Base-by-base conservation (phyloP, 2,797 vertebrate genomes). In the Microtus obscurus region DNA sequence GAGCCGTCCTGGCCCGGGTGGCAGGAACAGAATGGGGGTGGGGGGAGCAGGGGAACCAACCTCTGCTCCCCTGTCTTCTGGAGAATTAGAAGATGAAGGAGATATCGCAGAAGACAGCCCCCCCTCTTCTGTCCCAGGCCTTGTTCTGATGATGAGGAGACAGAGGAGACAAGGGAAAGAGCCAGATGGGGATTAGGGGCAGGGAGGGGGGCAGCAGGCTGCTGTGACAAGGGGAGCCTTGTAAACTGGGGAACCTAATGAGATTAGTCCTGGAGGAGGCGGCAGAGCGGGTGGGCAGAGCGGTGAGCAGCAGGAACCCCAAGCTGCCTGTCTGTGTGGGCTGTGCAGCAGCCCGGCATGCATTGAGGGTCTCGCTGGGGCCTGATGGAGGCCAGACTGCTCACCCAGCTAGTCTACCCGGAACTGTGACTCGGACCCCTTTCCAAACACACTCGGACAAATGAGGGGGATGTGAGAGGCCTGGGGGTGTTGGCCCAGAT, bases 181-280 rank as follows among this genome's bases (percentile, higher is more conserved):
- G 82, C 69, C 93, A 89, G 91, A 87, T 14, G 73, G 85, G 90
- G 95, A 96, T 92, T 89, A 94, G 90, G 21, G 2, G 6, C 34
- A 21, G 79, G 76, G 23, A 80, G 61, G 21, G 65, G 65, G 17
- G 76, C 77, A 40, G 21, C 11, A 1, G 40, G 76, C 48, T 21
- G n/a, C 81, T 59, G 5, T 6, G 45, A 34, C 1, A 56, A 56
- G 56, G 56, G 19, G 13, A n/a, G n/a, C 6, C 1, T 4, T 7
- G 11, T 17, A 80, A 87, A 6, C 34, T n/a, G 43, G 93, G 65
- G 8, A 89, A 40, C 21, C 4, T 90, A 80, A 90, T 53, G 69
- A 56, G 96, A 92, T 97, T 83, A 95, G 87, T n/a, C 69, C 79
- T 17, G 61, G 7, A 19, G 21, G 51, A 92, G 14, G 53, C 2